phyloP scores from a whole-genome alignment of 2,113 vertebrate genomes.

The Leuciscus idus region DNA sequence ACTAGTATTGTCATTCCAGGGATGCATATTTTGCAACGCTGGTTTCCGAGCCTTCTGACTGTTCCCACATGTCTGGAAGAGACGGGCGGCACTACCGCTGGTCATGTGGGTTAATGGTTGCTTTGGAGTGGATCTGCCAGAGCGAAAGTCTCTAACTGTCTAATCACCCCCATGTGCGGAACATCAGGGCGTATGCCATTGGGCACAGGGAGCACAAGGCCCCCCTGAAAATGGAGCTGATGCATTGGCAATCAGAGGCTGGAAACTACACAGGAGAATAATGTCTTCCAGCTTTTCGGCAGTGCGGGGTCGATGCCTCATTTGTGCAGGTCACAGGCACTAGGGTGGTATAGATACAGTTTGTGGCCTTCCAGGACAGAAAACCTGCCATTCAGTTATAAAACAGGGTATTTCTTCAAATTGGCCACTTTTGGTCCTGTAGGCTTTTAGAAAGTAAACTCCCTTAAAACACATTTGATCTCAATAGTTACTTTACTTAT shows the following conservation, averaged over 20 bases:
- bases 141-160: constrained; percentile 55
- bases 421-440: not conserved
- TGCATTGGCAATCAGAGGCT: constrained; percentile 76
- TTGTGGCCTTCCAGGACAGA: not conserved
- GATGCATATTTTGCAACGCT: constrained; percentile 12
- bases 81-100: constrained; percentile 41
- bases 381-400: not conserved
- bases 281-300: constrained; percentile 76
- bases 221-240: constrained; percentile 71
- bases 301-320: constrained; percentile 62
- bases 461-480: not conserved
- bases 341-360: constrained; percentile 47
- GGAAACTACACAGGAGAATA: constrained; percentile 73
- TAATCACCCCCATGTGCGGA: constrained; percentile 80
- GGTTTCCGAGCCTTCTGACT: constrained; percentile 20
- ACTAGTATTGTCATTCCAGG: constrained; percentile 51
- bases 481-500: not conserved
- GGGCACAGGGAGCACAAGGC: not conserved
- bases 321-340: constrained; percentile 69
- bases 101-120: constrained; percentile 53
- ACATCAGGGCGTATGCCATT: constrained; percentile 67
- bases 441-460: not conserved
- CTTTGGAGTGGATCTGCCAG: constrained; percentile 50
- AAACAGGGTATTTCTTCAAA: not conserved
- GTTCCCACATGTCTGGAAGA: constrained; percentile 52